Percentiles rank a stretch among this genome's conserved stretches.
phyloP scores from a whole-genome alignment of 2,888 invertebrate species.

The Mechanitis messenoides region DNA sequence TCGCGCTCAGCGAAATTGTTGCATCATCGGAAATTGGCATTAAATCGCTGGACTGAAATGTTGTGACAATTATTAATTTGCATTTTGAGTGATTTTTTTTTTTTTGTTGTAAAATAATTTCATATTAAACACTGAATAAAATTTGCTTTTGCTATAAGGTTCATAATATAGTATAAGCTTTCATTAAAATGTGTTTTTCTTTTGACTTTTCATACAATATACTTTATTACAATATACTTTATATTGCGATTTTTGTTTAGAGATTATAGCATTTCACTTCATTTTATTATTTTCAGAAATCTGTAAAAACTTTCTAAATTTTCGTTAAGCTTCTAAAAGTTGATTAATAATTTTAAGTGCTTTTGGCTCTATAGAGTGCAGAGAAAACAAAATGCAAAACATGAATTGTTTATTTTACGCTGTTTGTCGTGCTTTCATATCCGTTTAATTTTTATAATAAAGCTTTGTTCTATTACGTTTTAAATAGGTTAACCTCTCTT shows the following conservation, averaged over 20 bases:
- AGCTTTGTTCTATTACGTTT: conserved; percentile 1
- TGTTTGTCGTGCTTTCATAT: conserved; percentile 13
- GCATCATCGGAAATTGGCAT: background rate
- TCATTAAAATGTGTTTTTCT: too few species aligned
- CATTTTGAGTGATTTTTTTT: background rate
- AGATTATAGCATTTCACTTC: background rate
- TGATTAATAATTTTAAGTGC: conserved; percentile 18
- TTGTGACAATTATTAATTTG: conserved; percentile 1
- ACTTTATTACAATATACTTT: too few species aligned
- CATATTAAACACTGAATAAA: background rate
- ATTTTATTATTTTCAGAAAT: background rate
- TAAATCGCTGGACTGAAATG: background rate
- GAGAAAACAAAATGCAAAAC: conserved; percentile 16
- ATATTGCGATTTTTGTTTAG: background rate
- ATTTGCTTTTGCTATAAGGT: too few species aligned
- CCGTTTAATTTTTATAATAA: conserved; percentile 3
- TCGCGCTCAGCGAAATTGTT: background rate
- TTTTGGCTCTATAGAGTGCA: conserved; percentile 8
- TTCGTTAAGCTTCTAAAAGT: conserved; percentile 7
- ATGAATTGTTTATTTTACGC: conserved; percentile 18
- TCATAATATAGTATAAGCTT: too few species aligned
- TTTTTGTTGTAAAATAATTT: background rate
- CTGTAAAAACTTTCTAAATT: background rate
- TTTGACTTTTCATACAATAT: too few species aligned
- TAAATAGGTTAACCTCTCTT: background rate